Evolutionary conservation across 1,140 invertebrate genomes (phyloP), one percentile per base, ranked within the genome.

Genomic region (Bicyclus anynana): DNA sequence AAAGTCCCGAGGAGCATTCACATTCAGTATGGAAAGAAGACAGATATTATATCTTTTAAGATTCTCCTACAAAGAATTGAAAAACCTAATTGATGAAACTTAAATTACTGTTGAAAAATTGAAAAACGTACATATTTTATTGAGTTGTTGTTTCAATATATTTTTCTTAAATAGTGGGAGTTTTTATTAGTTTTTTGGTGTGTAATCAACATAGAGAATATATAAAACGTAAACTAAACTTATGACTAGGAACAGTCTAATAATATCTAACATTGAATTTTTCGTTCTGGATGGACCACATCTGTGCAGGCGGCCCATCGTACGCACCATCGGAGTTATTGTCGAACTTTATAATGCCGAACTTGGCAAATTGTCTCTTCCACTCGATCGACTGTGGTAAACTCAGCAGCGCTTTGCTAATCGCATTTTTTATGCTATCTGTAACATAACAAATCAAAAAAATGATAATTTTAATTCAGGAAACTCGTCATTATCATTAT

Each of bases 261-360:
- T 92, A 92, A 87, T 92, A 92, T 60, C 89, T 81, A 72, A 91
- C 65, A 63, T 85, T 87, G 80, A 89, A 72, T 82, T 89, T 75
- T 80, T 83, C 72, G 71, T 76, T 85, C 89, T 90, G 62, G 88
- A 87, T 71, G 80, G 90, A 84, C 75, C 86, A 81, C 68, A 91
- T 73, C 63, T 90, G 86, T 77, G 81, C 77, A 88, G 80, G 57
- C 76, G 90, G 80, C 74, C 89, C 75, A 65, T 90, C 66, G 69
- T 91, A 92, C 53, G 77, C 71, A 61, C 80, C 81, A 74, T 82
- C 70, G 57, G 71, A 85, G 52, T 91, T 90, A n/a, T 57, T 65
- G 3, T 73, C 84, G 77, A 91, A 92, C 53, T 88, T 88, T 50
- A 87, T 68, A 5, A 92, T 63, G 10, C 90, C 89, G 71, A 90